A percentile compares a stretch with the other conserved stretches of the same genome.
Conservation (phyloP, 2,888 invertebrate genomes). For the Eucera pruinosa region DNA sequence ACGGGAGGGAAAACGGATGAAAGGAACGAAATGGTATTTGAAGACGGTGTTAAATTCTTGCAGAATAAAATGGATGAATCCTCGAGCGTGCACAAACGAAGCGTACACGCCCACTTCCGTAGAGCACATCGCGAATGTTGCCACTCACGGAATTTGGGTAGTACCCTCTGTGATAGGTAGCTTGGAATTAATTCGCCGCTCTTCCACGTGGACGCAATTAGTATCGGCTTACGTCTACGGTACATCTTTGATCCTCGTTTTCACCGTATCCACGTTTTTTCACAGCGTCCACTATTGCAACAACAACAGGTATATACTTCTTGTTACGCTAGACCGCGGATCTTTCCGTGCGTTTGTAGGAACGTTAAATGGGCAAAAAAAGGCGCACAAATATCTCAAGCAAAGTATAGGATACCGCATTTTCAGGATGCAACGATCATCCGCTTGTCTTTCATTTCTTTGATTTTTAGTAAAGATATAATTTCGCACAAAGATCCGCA, state of each 20-base stretch:
- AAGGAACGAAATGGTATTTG: too few relatives aligned
- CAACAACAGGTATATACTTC: conserved; percentile 85
- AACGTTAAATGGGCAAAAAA: too few relatives aligned
- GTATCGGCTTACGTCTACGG: conserved; percentile 95
- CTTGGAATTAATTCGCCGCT: conserved; percentile 90
- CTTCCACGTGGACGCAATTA: conserved; percentile 90
- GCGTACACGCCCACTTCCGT: conserved; percentile 95
- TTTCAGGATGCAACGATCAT: too few relatives aligned
- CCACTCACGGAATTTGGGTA: conserved; percentile 96
- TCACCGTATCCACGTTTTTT: conserved; percentile 95
- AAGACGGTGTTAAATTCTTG: conserved; percentile 26
- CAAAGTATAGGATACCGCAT: too few relatives aligned
- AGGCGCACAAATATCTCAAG: too few relatives aligned
- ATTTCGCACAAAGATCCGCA: too few relatives aligned
- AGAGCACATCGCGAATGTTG: conserved; percentile 96
- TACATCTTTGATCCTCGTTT: conserved; percentile 92
- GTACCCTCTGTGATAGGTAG: conserved; percentile 93
- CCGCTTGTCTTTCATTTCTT: too few relatives aligned
- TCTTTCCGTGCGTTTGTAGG: too few relatives aligned
- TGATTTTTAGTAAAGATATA: too few relatives aligned
- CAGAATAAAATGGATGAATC: conserved; percentile 92
- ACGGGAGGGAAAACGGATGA: too few relatives aligned
- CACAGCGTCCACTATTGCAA: conserved; percentile 93
- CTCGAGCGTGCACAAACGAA: conserved; percentile 89
- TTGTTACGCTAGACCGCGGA: too few relatives aligned